Percentiles rank a stretch among this genome's conserved stretches.
phyloP scores from a whole-genome alignment of 1,140 invertebrate genomes.

The Ceratina australensis region DNA sequence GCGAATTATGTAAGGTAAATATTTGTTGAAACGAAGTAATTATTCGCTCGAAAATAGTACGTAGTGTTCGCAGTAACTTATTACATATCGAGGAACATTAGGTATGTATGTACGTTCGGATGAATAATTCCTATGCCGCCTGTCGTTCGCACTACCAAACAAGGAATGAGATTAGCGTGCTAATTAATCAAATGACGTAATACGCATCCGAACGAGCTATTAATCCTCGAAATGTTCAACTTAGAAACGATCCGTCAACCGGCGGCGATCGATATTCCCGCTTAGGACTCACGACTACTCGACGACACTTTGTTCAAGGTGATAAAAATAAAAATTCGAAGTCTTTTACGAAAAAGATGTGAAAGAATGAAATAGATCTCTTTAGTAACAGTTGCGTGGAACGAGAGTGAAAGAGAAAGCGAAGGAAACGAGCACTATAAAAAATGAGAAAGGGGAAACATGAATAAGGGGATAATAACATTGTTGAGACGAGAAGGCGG shows the following conservation, averaged over 20 bases:
- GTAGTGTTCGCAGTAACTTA: background rate
- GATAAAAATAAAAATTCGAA: too few relatives aligned
- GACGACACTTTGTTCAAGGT: too few relatives aligned
- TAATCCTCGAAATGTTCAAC: constrained; percentile 50
- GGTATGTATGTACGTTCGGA: background rate
- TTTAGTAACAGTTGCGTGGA: background rate
- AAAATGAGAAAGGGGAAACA: background rate
- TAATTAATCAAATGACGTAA: constrained; percentile 40
- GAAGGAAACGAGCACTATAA: background rate
- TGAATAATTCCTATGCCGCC: constrained; percentile 16
- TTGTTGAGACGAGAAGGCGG: background rate
- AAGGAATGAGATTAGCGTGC: constrained; percentile 20
- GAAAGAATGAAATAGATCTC: background rate
- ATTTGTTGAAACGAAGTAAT: background rate
- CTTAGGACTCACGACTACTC: constrained; percentile 4
- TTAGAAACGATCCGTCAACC: constrained; percentile 53
- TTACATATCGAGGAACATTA: background rate
- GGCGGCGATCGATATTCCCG: constrained; percentile 40
- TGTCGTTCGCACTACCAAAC: background rate
- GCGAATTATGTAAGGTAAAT: too few relatives aligned
- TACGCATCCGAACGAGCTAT: constrained; percentile 24
- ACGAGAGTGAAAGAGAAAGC: background rate
- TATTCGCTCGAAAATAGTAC: background rate
- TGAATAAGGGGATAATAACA: constrained; percentile 6
- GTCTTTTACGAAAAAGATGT: background rate